phyloP scores from a whole-genome alignment of 2,888 invertebrate species.

The Tinea trinotella region DNA sequence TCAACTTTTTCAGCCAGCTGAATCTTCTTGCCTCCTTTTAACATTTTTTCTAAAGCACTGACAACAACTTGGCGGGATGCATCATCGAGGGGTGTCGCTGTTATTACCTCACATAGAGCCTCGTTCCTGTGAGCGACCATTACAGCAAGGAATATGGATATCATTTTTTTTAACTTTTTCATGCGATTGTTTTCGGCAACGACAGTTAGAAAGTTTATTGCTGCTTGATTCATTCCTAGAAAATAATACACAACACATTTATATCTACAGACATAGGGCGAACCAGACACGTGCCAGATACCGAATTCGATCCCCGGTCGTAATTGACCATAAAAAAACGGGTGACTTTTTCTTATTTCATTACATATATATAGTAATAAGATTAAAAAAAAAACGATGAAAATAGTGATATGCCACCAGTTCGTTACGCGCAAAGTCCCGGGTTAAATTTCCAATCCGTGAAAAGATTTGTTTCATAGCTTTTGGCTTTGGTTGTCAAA shows the following conservation, averaged over 20 bases:
- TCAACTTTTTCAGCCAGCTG: conserved; percentile 48
- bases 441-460: background rate
- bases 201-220: conserved; percentile 41
- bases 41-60: conserved; percentile 41
- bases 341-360: too few species aligned
- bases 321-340: too few species aligned
- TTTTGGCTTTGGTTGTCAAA: too few species aligned
- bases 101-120: conserved; percentile 53
- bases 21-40: conserved; percentile 41
- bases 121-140: conserved; percentile 58
- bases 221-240: conserved; percentile 44
- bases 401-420: background rate
- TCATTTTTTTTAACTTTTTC: conserved; percentile 43
- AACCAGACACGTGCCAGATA: background rate
- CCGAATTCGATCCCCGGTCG: too few species aligned
- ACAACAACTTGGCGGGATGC: conserved; percentile 33
- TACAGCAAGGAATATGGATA: conserved; percentile 40
- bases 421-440: too few species aligned
- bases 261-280: too few species aligned
- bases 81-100: conserved; percentile 45
- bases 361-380: too few species aligned
- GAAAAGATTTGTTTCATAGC: too few species aligned
- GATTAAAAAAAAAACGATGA: background rate
- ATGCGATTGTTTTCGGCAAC: conserved; percentile 56
- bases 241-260: conserved; percentile 5